A percentile compares a stretch with the other conserved stretches of the same genome.
phyloP scores from a whole-genome alignment of 2,888 invertebrate species.

The Antheraea yamamai region DNA sequence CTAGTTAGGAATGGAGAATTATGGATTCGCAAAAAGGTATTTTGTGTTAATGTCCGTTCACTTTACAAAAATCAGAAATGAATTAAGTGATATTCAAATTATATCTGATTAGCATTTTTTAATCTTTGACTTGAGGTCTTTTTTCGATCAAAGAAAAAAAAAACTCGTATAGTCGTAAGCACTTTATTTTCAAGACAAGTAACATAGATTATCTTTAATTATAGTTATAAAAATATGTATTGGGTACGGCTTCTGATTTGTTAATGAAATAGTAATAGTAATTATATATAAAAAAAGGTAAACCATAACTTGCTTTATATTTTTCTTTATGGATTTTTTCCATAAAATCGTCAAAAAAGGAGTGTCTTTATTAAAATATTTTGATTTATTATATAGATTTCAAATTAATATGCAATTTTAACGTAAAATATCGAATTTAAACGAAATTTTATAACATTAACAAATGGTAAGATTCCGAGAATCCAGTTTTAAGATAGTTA shows the following conservation, averaged over 20 bases:
- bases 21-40: not conserved
- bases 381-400: not conserved
- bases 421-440: not conserved
- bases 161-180: not conserved
- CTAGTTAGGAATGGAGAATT: not conserved
- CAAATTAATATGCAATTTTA: not conserved
- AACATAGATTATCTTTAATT: not conserved
- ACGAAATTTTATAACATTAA: not conserved
- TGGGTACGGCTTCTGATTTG: not conserved
- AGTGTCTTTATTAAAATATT: not conserved
- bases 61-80: not conserved
- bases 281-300: not conserved
- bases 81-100: not conserved
- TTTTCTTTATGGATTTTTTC: not conserved
- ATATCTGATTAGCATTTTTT: not conserved
- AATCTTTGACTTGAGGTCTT: not conserved
- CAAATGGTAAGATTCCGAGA: not conserved
- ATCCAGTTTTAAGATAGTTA: no score
- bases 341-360: not conserved
- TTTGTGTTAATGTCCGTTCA: not conserved
- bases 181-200: not conserved
- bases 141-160: no score
- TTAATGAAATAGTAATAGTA: not conserved
- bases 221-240: not conserved
- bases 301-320: not conserved